phyloP scores from a whole-genome alignment of 2,113 vertebrate genomes.

The Phoxinus phoxinus region DNA sequence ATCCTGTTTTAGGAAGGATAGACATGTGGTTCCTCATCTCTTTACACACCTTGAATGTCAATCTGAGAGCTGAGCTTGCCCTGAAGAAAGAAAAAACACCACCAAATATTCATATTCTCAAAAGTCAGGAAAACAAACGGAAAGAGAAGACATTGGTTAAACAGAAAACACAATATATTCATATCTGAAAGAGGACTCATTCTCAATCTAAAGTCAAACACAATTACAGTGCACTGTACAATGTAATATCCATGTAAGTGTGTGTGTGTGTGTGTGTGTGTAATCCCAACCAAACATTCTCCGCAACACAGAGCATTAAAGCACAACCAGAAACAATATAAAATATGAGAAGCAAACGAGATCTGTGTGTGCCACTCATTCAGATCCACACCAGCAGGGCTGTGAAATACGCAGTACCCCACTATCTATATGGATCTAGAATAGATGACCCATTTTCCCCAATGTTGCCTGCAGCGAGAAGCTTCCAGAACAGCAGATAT shows the following conservation, averaged over 20 bases:
- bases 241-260: background rate
- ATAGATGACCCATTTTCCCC: slow-evolving; percentile 40
- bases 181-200: background rate
- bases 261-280: background rate
- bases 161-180: background rate
- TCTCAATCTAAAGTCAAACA: background rate
- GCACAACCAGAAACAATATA: background rate
- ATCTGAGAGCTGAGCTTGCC: slow-evolving; percentile 76
- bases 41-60: slow-evolving; percentile 86
- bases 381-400: background rate
- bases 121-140: background rate
- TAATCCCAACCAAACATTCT: background rate
- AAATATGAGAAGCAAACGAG: background rate
- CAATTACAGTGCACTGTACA: background rate
- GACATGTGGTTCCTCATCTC: slow-evolving; percentile 87
- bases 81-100: slow-evolving; percentile 69
- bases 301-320: background rate
- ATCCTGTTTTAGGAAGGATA: slow-evolving; percentile 83
- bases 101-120: slow-evolving; percentile 45
- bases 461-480: slow-evolving; percentile 31
- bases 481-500: slow-evolving; percentile 27
- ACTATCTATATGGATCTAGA: background rate
- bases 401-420: background rate
- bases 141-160: background rate
- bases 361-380: background rate